Percentiles rank a stretch among this genome's conserved stretches.
These are phyloP conservation scores for Sminthopsis crassicaudata DNA, from an alignment of 2,113 vertebrate species.

Conservation along the genomic window DNA sequence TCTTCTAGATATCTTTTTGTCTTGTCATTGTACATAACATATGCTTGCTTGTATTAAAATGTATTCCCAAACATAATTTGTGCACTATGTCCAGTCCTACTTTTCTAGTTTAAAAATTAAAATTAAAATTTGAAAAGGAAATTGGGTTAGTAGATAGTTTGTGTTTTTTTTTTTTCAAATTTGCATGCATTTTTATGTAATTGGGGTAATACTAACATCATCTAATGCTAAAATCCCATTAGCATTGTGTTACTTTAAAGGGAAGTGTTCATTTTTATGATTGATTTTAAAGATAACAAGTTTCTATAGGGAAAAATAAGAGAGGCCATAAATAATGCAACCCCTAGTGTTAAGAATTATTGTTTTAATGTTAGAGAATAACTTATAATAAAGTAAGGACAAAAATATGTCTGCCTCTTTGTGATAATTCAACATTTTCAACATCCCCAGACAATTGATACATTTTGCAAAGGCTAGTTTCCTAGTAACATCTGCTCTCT, in stretches of 20 bases:
- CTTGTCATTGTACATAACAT: slow-evolving; percentile 19
- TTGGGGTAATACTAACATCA: neutral
- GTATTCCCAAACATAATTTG: neutral
- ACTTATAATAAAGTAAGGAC: slow-evolving; percentile 40
- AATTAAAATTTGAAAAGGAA: neutral
- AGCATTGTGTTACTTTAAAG: neutral
- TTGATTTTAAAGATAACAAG: slow-evolving; percentile 17
- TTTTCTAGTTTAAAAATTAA: neutral
- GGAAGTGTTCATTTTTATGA: neutral
- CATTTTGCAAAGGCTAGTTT: neutral
- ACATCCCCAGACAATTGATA: neutral
- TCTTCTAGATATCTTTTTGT: slow-evolving; percentile 48
- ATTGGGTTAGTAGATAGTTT: neutral
- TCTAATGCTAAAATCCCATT: neutral
- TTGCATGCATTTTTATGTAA: slow-evolving; percentile 36
- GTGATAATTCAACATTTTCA: neutral
- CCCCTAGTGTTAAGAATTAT: neutral
- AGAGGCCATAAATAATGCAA: neutral
- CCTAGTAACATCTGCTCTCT: neutral
- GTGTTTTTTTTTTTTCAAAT: neutral
- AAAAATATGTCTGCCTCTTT: neutral
- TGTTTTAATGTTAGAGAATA: neutral
- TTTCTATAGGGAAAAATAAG: slow-evolving; percentile 1
- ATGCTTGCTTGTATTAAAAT: slow-evolving; percentile 37
- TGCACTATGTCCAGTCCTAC: neutral